A percentile compares a stretch with the other conserved stretches of the same genome.
Evolutionary conservation across 2,797 vertebrate genomes (phyloP).

Genomic region (Poeciliopsis infans): DNA sequence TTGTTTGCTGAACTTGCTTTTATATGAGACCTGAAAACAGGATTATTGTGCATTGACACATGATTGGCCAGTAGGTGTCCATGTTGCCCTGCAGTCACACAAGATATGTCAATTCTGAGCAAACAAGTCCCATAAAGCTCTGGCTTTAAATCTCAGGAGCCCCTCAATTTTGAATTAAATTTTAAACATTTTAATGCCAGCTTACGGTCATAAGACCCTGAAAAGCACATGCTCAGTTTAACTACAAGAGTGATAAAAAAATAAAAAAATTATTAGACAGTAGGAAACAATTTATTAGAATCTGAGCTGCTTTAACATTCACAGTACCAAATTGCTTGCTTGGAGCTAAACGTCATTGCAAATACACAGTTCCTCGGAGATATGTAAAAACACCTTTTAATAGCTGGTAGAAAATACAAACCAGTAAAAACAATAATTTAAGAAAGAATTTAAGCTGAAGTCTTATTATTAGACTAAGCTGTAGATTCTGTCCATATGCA

Average conservation of each 20-base stretch:
- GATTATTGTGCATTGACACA: background rate
- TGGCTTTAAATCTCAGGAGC: background rate
- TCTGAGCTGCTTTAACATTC: background rate
- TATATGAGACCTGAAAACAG: background rate
- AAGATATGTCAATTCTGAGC: background rate
- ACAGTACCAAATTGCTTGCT: background rate
- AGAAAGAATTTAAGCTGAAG: background rate
- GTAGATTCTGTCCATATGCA: background rate
- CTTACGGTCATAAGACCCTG: background rate
- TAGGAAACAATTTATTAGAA: background rate
- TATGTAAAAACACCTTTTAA: background rate
- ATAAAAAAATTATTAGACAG: background rate
- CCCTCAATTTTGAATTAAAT: background rate
- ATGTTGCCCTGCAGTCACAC: conserved; percentile 2
- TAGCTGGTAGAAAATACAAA: background rate
- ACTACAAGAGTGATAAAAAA: too few relatives aligned
- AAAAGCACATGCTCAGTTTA: background rate
- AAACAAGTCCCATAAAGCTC: background rate
- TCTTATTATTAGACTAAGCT: background rate
- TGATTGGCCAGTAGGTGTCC: conserved; percentile 69
- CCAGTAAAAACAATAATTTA: background rate
- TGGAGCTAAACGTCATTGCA: background rate
- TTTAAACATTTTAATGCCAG: background rate
- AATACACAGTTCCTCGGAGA: background rate
- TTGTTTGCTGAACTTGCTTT: background rate